These are phyloP conservation scores for Rhinogobius similis DNA, from an alignment of 2,113 vertebrate genomes.

Conservation along the genomic window DNA sequence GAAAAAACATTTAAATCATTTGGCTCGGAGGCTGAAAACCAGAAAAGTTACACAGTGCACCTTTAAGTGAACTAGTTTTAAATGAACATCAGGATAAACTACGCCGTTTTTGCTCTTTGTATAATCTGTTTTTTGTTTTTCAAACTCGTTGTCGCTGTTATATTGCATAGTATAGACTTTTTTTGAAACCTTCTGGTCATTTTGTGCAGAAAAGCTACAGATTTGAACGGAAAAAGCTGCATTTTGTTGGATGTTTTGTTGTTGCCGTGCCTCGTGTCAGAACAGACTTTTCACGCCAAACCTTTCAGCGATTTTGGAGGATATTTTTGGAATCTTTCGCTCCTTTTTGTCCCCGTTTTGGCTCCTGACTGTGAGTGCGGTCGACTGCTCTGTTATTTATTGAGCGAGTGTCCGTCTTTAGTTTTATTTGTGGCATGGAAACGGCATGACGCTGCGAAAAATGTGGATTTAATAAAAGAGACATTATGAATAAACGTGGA, in stretches of 20 bases:
- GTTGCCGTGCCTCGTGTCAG: constrained; percentile 65
- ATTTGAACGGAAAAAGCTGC: constrained; percentile 14
- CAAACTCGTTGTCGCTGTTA: not conserved
- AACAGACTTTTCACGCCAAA: constrained; percentile 42
- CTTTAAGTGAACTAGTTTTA: too few species aligned
- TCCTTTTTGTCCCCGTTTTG: not conserved
- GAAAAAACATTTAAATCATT: too few species aligned
- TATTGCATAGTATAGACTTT: not conserved
- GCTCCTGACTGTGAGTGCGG: constrained; percentile 55
- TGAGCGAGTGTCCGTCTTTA: constrained; percentile 66
- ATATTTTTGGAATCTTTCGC: constrained; percentile 18
- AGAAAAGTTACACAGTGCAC: too few species aligned
- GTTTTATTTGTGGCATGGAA: constrained; percentile 69
- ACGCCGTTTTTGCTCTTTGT: not conserved
- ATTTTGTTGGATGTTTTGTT: constrained; percentile 64
- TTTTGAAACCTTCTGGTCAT: not conserved
- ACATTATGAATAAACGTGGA: constrained; percentile 26
- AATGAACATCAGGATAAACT: too few species aligned
- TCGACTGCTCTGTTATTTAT: constrained; percentile 65
- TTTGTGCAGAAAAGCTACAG: not conserved
- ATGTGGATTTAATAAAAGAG: constrained; percentile 68
- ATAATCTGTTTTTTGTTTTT: not conserved
- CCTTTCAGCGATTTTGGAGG: too few species aligned
- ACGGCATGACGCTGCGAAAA: constrained; percentile 65
- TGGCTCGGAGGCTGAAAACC: too few species aligned